Evolutionary conservation across 1,140 invertebrate genomes (phyloP), one percentile per base, ranked within the genome.

Genomic region (Hirudo medicinalis): DNA sequence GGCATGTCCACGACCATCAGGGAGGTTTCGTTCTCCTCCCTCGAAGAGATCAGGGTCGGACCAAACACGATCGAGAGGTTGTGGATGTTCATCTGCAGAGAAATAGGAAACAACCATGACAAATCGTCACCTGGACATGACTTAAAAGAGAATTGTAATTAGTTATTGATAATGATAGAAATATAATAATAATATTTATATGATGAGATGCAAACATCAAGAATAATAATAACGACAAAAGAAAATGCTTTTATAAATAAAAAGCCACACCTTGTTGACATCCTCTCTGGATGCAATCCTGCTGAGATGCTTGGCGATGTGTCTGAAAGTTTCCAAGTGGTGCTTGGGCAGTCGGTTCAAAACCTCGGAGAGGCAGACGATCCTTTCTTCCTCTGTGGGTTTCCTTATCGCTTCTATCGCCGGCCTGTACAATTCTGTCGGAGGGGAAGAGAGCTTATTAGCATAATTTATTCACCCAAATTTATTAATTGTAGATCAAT

Each of bases 1-100:
- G 90, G 91, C 92, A 97, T 97, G 81, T 97, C 93, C 70, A 89
- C 92, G 71, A 97, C 92, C 87, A 97, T 91, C 0, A 89, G 90
- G n/a, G 91, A 87, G 87, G 96, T 91, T 78, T 90, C 92, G 69
- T 84, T 80, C 77, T 95, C 91, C 49, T 70, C 32, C 8, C 57
- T 88, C 43, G 81, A 77, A 57, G 91, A 85, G 54, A 97, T 89
- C 66, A 97, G 85, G 20, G 93, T 96, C 0, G 94, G 94, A 0
- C 94, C 94, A 83, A 97, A 96, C 72, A 97, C 91, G 72, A 97
- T 96, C 66, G 94, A 92, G 77, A 95, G 84, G 80, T 97, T 97
- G 76, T 91, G 87, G 17, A 91, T 88, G 80, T 96, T 92, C 94
- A 97, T 97, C 85, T 84, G 75, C 3, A 25, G 8, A n/a, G 29